Percentiles rank a stretch among this genome's conserved stretches.
These are phyloP conservation scores for Willowsia nigromaculata DNA, from an alignment of 2,888 invertebrate species.

Conservation along the genomic window DNA sequence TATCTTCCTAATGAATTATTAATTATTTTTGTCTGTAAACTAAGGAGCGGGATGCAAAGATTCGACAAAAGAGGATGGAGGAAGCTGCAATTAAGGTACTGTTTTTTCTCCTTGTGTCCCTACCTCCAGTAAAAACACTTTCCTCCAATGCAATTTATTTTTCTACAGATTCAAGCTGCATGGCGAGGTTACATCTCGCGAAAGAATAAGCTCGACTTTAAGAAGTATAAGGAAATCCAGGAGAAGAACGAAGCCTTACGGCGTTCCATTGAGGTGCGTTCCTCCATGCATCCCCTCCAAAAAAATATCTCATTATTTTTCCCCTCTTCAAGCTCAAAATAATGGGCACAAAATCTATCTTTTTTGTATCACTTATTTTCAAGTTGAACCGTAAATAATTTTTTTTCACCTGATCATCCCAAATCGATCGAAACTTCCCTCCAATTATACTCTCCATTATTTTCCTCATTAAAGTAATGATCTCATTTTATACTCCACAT, in stretches of 20 bases:
- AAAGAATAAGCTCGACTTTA: constrained; percentile 73
- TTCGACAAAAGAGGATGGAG: not conserved
- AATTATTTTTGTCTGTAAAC: not conserved
- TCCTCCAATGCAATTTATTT: not conserved
- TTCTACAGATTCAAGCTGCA: constrained; percentile 72
- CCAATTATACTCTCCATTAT: not conserved
- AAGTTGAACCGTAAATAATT: too few relatives aligned
- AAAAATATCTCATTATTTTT: not conserved
- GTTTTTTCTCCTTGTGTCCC: not conserved
- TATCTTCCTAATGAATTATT: not conserved
- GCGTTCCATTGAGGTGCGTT: constrained; percentile 64
- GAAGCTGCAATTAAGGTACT: constrained; percentile 1
- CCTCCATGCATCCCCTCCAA: too few relatives aligned
- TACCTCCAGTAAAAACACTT: not conserved
- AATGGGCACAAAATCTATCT: too few relatives aligned
- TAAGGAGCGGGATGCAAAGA: not conserved
- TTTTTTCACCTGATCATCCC: too few relatives aligned
- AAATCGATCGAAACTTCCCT: too few relatives aligned
- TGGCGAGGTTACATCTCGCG: constrained; percentile 75
- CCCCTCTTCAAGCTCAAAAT: not conserved
- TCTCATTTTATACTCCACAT: not conserved
- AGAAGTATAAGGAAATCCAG: constrained; percentile 73
- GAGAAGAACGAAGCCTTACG: constrained; percentile 69
- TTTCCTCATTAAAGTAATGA: not conserved
- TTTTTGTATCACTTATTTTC: too few relatives aligned